Evolutionary conservation across 2,888 invertebrate genomes (phyloP).

Genomic region (Platycnemis pennipes): DNA sequence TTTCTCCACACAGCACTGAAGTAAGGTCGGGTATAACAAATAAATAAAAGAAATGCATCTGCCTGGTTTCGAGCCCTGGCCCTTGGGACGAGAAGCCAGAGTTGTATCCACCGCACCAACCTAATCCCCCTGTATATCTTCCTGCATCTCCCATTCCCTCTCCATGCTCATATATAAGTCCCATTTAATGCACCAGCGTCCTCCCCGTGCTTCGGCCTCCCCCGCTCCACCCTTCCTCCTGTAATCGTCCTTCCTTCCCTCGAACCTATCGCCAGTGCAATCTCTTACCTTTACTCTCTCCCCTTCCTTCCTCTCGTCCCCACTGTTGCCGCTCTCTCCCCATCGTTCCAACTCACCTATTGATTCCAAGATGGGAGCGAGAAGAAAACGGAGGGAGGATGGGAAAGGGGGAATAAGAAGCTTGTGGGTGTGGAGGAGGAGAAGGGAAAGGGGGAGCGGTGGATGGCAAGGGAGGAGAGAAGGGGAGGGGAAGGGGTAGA

Average conservation of each 20-base stretch:
- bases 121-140: not conserved
- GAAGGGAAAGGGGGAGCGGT: too few relatives aligned
- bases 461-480: not conserved
- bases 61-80: too few relatives aligned
- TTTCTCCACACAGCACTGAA: too few relatives aligned
- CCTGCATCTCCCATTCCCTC: not conserved
- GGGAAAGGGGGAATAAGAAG: not conserved
- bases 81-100: too few relatives aligned
- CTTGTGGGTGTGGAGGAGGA: not conserved
- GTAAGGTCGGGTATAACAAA: too few relatives aligned
- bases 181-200: not conserved
- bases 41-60: too few relatives aligned
- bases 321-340: not conserved
- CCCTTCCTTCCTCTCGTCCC: not conserved
- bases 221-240: not conserved
- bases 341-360: slow-evolving; percentile 46
- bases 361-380: slow-evolving; percentile 45
- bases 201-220: not conserved
- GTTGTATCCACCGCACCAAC: not conserved
- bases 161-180: not conserved
- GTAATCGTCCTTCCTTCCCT: not conserved
- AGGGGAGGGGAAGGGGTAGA: not conserved
- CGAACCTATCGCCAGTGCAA: not conserved
- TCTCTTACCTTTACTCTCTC: slow-evolving; percentile 23
- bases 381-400: too few relatives aligned